Evolutionary conservation across 2,797 vertebrate genomes (phyloP).

Genomic region (Muscicapa comitata): DNA sequence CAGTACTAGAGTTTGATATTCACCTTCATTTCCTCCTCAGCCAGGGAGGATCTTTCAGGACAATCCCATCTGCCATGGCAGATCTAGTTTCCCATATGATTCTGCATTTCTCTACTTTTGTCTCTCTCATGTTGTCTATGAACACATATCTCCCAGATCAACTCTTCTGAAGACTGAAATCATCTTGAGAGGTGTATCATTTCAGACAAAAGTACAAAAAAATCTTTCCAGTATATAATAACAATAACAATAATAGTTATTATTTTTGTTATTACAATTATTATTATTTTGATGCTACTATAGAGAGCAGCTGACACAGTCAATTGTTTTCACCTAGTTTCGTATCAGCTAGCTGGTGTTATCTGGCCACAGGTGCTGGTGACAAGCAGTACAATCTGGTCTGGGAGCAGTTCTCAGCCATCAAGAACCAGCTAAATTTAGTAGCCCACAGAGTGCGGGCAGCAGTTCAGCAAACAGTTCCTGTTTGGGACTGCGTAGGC

Average conservation of each 20-base stretch:
- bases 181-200: not conserved
- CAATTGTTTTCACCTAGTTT: not conserved
- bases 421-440: not conserved
- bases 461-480: not conserved
- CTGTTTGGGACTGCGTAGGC: accelerated
- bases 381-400: not conserved
- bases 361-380: not conserved
- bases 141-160: not conserved
- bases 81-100: not conserved
- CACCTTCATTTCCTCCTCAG: not conserved
- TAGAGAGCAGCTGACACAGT: not conserved
- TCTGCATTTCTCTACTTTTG: not conserved
- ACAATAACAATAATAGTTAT: too few relatives aligned
- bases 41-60: not conserved
- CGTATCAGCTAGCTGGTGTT: not conserved
- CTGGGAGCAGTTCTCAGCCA: not conserved
- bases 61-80: not conserved
- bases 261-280: not conserved
- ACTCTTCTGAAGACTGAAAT: not conserved
- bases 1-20: not conserved
- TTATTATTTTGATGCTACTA: not conserved
- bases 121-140: not conserved
- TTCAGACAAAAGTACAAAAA: not conserved
- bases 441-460: not conserved
- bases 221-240: not conserved